These are phyloP conservation scores for Heliconius erato DNA, from an alignment of 2,888 invertebrate species.

Conservation along the genomic window DNA sequence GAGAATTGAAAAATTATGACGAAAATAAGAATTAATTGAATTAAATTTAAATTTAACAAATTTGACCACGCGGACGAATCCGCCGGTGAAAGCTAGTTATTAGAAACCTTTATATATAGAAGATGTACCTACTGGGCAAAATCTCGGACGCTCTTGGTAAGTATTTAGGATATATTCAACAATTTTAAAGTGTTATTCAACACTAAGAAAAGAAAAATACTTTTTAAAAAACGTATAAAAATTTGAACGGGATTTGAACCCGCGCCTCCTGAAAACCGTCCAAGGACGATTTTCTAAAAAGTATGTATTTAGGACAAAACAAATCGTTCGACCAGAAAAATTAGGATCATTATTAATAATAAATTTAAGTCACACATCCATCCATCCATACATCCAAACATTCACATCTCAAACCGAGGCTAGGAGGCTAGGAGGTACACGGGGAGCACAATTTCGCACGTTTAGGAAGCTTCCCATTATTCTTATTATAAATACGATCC, in stretches of 20 bases:
- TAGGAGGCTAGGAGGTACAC: background rate
- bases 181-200: too few relatives aligned
- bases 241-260: too few relatives aligned
- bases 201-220: too few relatives aligned
- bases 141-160: too few relatives aligned
- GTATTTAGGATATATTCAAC: too few relatives aligned
- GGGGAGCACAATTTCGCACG: conserved; percentile 37
- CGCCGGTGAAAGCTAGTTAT: background rate
- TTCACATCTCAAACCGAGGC: background rate
- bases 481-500: conserved; percentile 59
- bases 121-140: too few relatives aligned
- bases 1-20: background rate
- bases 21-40: background rate
- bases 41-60: background rate
- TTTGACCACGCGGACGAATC: background rate
- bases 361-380: background rate
- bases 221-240: too few relatives aligned
- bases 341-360: background rate
- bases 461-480: conserved; percentile 48
- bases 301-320: too few relatives aligned
- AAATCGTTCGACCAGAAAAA: background rate
- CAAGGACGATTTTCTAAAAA: too few relatives aligned
- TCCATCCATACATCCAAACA: background rate
- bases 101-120: too few relatives aligned
- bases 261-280: too few relatives aligned